Conservation (phyloP, 2,797 vertebrate species). For the Heliangelus exortis region DNA sequence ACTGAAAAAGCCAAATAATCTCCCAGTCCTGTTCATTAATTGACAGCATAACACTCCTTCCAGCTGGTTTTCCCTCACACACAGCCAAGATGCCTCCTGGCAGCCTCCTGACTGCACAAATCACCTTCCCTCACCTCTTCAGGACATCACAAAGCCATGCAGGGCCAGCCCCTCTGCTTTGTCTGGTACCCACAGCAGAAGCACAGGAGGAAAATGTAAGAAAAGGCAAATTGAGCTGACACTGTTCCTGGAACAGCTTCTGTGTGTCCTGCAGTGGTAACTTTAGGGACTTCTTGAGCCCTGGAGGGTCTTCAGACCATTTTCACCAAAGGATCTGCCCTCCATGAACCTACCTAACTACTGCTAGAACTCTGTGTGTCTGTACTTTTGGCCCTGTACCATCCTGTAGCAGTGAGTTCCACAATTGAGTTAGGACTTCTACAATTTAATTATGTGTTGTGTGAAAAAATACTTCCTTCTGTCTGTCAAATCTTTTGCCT, state of each 20-base stretch:
- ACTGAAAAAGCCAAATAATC: not conserved
- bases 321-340: not conserved
- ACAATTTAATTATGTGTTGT: not conserved
- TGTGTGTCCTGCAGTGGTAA: not conserved
- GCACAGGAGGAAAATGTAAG: not conserved
- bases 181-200: not conserved
- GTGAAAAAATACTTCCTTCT: constrained; percentile 52
- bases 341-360: not conserved
- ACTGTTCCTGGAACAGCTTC: not conserved
- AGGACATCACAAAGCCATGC: not conserved
- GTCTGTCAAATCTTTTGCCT: not conserved
- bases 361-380: not conserved
- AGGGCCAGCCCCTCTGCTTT: not conserved
- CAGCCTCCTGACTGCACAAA: not conserved
- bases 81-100: not conserved
- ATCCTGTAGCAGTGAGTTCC: constrained; percentile 7
- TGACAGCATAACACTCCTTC: not conserved
- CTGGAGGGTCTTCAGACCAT: not conserved
- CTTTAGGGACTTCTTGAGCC: not conserved
- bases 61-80: not conserved
- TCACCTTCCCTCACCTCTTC: not conserved
- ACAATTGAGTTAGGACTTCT: constrained; percentile 13
- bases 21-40: not conserved
- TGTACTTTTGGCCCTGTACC: not conserved
- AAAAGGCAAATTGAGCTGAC: not conserved